A percentile compares a stretch with the other conserved stretches of the same genome.
Conservation (phyloP, 2,797 vertebrate genomes). For the Natrix natrix region DNA sequence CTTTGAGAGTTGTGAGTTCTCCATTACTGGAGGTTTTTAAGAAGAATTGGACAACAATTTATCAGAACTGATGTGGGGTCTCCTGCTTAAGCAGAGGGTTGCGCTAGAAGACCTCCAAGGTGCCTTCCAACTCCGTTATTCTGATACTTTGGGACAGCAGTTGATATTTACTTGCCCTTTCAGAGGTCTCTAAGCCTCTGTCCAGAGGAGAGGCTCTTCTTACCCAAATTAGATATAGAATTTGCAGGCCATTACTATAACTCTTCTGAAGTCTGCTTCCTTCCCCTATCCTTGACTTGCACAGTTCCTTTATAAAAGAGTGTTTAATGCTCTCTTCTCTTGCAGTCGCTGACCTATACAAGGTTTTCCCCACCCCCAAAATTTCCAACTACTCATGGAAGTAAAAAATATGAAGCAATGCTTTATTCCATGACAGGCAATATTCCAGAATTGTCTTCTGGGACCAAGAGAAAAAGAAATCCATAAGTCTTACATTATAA, state of each 20-base stretch:
- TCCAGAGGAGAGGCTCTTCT: not conserved
- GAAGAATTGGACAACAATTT: not conserved
- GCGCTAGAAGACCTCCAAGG: not conserved
- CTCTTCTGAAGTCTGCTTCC: not conserved
- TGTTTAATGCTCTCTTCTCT: not conserved
- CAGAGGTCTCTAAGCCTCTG: not conserved
- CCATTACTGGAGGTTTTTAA: not conserved
- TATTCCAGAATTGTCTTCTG: constrained; percentile 16
- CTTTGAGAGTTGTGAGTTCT: not conserved
- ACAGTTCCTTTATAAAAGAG: not conserved
- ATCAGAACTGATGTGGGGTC: not conserved
- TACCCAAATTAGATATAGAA: not conserved
- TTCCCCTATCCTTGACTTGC: not conserved
- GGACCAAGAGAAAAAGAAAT: constrained; percentile 6
- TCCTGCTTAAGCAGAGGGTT: not conserved
- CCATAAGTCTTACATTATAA: constrained; percentile 7
- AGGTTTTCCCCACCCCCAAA: not conserved
- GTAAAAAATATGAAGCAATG: constrained; percentile 7
- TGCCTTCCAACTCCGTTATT: not conserved
- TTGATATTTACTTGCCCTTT: not conserved
- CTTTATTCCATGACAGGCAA: constrained; percentile 15
- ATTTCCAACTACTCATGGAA: not conserved
- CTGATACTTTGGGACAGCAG: not conserved
- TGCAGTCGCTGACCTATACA: not conserved
- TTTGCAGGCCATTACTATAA: not conserved